Evolutionary conservation across 1,140 invertebrate genomes (phyloP).

Genomic region (Coptotermes formosanus): DNA sequence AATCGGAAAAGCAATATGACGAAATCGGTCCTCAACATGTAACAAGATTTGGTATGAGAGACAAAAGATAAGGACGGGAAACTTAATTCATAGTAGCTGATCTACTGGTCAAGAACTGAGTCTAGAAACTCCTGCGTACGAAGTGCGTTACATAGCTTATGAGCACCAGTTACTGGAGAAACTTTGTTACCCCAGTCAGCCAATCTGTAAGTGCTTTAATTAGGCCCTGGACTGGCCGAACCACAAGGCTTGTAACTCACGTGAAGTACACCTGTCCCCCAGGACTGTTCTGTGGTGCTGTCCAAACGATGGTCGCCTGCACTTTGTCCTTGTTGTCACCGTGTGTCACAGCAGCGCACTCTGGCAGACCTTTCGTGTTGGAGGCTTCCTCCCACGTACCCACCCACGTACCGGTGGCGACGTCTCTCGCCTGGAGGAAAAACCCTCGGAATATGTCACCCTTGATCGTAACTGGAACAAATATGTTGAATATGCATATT

Average conservation of each 20-base stretch:
- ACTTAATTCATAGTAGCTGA: too few relatives aligned
- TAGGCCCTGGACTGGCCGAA: too few relatives aligned
- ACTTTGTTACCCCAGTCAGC: too few relatives aligned
- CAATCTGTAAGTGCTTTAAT: too few relatives aligned
- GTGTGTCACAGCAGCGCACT: constrained; percentile 77
- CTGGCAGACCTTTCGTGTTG: constrained; percentile 70
- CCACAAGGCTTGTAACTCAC: constrained; percentile 52
- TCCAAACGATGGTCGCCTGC: constrained; percentile 70
- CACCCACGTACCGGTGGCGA: constrained; percentile 65
- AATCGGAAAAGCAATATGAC: too few relatives aligned
- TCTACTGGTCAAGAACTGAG: too few relatives aligned
- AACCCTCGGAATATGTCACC: constrained; percentile 67
- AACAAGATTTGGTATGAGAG: too few relatives aligned
- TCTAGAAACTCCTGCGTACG: too few relatives aligned
- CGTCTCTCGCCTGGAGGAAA: constrained; percentile 75
- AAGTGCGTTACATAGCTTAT: too few relatives aligned
- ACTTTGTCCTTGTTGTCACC: constrained; percentile 72
- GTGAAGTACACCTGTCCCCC: constrained; percentile 73
- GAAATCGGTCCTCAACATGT: too few relatives aligned
- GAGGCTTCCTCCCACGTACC: constrained; percentile 67
- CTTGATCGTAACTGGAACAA: constrained; percentile 19
- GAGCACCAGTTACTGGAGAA: too few relatives aligned
- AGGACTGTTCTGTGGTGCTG: constrained; percentile 59
- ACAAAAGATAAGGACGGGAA: too few relatives aligned
- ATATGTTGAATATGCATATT: not conserved